Evolutionary conservation across 2,113 vertebrate species (phyloP).

Genomic region (Ranitomeya variabilis): DNA sequence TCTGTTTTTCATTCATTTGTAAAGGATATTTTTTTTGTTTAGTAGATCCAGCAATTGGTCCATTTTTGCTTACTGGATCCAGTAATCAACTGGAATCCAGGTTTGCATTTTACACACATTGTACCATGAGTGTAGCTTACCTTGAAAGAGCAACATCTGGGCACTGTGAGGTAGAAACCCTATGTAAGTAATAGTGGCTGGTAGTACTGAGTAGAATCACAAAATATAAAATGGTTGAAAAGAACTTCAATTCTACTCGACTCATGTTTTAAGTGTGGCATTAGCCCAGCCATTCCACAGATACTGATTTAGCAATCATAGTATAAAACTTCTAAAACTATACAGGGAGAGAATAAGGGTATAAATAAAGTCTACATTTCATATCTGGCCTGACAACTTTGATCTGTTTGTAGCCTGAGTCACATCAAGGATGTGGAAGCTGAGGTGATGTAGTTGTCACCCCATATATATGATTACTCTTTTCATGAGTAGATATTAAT

Average conservation of each 20-base stretch:
- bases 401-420: constrained; percentile 31
- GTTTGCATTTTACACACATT: too few relatives aligned
- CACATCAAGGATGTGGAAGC: constrained; percentile 43
- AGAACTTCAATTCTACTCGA: too few relatives aligned
- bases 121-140: too few relatives aligned
- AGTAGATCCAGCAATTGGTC: too few relatives aligned
- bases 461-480: constrained; percentile 52
- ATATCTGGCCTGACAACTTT: constrained; percentile 30
- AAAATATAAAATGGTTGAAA: too few relatives aligned
- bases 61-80: too few relatives aligned
- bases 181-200: background rate
- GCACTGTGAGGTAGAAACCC: too few relatives aligned
- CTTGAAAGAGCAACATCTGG: too few relatives aligned
- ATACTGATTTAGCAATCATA: background rate
- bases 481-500: constrained; percentile 70
- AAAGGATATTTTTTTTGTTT: too few relatives aligned
- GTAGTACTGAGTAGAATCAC: too few relatives aligned
- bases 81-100: too few relatives aligned
- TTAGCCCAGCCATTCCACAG: background rate
- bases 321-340: background rate
- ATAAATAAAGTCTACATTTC: constrained; percentile 21
- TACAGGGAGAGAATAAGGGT: background rate
- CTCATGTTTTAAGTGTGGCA: background rate
- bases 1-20: too few relatives aligned
- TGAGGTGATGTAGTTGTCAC: constrained; percentile 12